phyloP scores from a whole-genome alignment of 2,113 vertebrate genomes.

The Amphiprion ocellaris region DNA sequence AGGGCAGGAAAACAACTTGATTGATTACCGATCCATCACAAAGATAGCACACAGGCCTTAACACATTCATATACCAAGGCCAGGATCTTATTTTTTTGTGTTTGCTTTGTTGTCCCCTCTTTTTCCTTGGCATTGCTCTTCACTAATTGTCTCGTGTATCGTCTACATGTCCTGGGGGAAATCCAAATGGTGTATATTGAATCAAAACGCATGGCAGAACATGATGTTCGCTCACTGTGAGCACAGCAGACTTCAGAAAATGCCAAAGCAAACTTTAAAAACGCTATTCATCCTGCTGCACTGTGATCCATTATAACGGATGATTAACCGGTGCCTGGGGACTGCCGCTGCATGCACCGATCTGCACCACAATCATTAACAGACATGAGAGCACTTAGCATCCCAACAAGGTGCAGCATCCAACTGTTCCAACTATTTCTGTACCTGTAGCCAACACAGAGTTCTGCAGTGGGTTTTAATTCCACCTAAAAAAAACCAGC shows the following conservation, averaged over 20 bases:
- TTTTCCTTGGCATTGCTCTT: constrained; percentile 9
- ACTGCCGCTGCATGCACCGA: constrained; percentile 7
- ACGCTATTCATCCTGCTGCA: not conserved
- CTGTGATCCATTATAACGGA: constrained; percentile 36
- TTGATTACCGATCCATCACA: constrained; percentile 43
- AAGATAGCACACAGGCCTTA: not conserved
- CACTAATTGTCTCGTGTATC: constrained; percentile 27
- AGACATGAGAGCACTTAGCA: constrained; percentile 50
- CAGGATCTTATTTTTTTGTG: not conserved
- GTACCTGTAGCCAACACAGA: constrained; percentile 39
- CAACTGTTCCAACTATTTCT: constrained; percentile 45
- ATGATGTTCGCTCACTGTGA: constrained; percentile 20
- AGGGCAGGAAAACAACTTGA: constrained; percentile 24
- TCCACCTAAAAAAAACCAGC: not conserved
- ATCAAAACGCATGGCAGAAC: constrained; percentile 10
- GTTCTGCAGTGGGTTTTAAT: not conserved
- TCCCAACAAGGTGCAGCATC: constrained; percentile 20
- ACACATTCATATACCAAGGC: constrained; percentile 15
- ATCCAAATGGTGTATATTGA: not conserved
- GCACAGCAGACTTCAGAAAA: constrained; percentile 11
- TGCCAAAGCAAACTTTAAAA: constrained; percentile 5
- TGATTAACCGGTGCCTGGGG: constrained; percentile 50
- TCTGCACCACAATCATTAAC: constrained; percentile 39
- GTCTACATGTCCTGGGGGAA: not conserved
- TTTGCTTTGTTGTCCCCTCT: constrained; percentile 15